phyloP scores from a whole-genome alignment of 2,797 vertebrate genomes.

The Pyrocephalus nanus region DNA sequence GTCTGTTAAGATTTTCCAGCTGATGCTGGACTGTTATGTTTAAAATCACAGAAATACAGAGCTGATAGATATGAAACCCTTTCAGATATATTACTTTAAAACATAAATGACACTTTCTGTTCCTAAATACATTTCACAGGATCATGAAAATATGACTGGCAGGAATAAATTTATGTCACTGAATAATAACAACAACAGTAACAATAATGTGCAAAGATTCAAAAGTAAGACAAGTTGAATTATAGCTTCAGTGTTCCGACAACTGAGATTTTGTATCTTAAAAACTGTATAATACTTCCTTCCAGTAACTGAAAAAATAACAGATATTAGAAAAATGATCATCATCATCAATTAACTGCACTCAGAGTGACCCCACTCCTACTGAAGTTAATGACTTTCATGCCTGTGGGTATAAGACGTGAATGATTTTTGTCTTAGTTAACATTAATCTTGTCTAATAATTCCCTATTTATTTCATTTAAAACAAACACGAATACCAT shows the following conservation, averaged over 20 bases:
- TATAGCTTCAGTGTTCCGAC: background rate
- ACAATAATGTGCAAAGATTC: background rate
- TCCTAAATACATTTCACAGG: background rate
- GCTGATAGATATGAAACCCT: background rate
- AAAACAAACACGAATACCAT: background rate
- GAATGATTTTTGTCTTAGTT: background rate
- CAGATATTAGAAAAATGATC: background rate
- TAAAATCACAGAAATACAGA: background rate
- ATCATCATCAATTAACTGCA: background rate
- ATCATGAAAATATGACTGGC: background rate
- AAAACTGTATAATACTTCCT: background rate
- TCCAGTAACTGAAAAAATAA: background rate
- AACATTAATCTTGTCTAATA: background rate
- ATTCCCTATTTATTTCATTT: background rate
- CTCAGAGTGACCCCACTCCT: background rate
- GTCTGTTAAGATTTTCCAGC: background rate
- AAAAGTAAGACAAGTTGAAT: background rate
- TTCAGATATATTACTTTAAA: background rate
- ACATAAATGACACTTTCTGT: background rate
- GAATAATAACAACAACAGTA: background rate
- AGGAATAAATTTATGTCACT: background rate
- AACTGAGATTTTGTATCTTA: slow-evolving; percentile 20
- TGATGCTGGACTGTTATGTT: background rate
- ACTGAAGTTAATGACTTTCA: background rate
- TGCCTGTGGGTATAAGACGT: background rate